These are phyloP conservation scores for Diphyllodes magnificus DNA, from an alignment of 2,113 vertebrate genomes.

Conservation along the genomic window DNA sequence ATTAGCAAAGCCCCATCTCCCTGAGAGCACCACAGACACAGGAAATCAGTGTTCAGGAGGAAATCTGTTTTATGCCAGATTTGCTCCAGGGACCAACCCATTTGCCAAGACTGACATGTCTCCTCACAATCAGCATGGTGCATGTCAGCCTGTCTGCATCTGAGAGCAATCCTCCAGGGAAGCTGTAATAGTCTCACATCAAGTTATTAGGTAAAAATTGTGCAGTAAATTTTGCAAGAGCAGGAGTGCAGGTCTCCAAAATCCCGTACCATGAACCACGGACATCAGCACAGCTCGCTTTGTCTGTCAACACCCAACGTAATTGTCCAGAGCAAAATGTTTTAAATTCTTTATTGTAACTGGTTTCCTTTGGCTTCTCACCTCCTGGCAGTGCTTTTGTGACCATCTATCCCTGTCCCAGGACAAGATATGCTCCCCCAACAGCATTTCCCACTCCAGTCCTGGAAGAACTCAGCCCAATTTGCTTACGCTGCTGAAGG, in stretches of 20 bases:
- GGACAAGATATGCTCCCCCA: background rate
- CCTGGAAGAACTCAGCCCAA: background rate
- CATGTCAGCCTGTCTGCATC: background rate
- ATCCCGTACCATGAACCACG: background rate
- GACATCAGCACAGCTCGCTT: background rate
- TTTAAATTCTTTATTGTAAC: background rate
- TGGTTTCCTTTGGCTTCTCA: background rate
- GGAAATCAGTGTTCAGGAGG: background rate
- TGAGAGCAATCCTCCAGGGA: background rate
- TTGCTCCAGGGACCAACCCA: background rate
- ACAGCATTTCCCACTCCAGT: background rate
- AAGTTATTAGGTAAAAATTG: background rate
- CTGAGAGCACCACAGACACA: background rate
- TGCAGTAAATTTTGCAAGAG: background rate
- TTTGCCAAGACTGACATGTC: slow-evolving; percentile 5
- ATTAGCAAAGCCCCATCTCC: background rate
- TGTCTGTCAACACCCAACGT: background rate
- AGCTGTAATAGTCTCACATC: background rate
- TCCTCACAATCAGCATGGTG: background rate
- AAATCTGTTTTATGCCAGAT: background rate
- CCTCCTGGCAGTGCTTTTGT: background rate
- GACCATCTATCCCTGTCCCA: background rate
- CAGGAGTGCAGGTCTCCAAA: background rate
- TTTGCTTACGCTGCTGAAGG: background rate
- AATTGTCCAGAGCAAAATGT: background rate